These are phyloP conservation scores for Penaeus japonicus DNA, from an alignment of 1,140 invertebrate genomes.

Conservation along the genomic window DNA sequence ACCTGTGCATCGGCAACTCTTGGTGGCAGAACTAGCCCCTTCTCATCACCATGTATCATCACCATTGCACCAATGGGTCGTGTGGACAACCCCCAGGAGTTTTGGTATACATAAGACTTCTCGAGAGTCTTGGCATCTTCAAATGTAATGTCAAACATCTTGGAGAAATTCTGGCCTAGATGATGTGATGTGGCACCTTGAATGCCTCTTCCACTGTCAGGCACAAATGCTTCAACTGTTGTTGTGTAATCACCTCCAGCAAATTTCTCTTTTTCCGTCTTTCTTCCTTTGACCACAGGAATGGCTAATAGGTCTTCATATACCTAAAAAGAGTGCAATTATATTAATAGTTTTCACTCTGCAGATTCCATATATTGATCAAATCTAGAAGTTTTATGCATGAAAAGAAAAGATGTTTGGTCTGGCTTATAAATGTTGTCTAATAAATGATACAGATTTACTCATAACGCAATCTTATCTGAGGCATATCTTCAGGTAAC, in stretches of 20 bases:
- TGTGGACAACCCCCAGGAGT: constrained; percentile 98
- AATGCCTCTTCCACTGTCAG: constrained; percentile 92
- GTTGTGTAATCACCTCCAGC: constrained; percentile 98
- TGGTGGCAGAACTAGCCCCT: constrained; percentile 96
- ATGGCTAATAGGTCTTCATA: constrained; percentile 95
- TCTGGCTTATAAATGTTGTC: too few relatives aligned
- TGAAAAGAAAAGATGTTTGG: too few relatives aligned
- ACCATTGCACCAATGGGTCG: constrained; percentile 81
- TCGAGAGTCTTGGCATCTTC: constrained; percentile 92
- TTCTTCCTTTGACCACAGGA: constrained; percentile 92
- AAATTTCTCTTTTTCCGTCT: constrained; percentile 99
- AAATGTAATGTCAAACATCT: constrained; percentile 98
- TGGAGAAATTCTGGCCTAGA: constrained; percentile 98
- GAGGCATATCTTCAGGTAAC: too few relatives aligned
- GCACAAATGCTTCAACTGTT: constrained; percentile 95
- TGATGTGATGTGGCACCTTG: constrained; percentile 98
- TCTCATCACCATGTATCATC: constrained; percentile 97
- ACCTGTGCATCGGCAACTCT: constrained; percentile 77
- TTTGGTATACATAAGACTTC: constrained; percentile 91
- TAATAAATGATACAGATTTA: too few relatives aligned
- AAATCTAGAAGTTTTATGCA: too few relatives aligned
- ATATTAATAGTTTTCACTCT: too few relatives aligned
- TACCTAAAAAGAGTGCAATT: constrained; percentile 66
- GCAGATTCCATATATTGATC: too few relatives aligned
- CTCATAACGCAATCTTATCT: too few relatives aligned